phyloP scores from a whole-genome alignment of 1,140 invertebrate genomes.

The Tetragnatha versicolor region DNA sequence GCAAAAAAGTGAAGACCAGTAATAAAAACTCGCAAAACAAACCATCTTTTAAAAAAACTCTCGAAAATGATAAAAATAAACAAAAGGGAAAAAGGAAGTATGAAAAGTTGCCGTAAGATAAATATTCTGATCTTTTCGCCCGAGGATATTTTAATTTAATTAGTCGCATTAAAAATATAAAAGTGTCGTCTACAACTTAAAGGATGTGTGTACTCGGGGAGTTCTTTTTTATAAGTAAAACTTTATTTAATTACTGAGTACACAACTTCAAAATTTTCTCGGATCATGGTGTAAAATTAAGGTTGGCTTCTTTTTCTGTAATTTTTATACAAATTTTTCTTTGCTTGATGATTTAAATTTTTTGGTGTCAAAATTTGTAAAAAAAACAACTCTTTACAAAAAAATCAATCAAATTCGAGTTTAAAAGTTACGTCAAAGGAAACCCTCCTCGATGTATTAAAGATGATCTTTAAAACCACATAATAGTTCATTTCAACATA shows the following conservation, averaged over 20 bases:
- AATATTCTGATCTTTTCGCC: conserved; percentile 4
- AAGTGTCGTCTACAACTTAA: not conserved
- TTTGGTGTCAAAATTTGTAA: no score
- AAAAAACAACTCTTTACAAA: no score
- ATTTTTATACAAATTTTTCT: no score
- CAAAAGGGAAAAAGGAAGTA: not conserved
- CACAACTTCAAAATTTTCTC: no score
- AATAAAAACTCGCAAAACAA: not conserved
- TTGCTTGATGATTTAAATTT: no score
- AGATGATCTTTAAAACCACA: no score
- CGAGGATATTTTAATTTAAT: conserved; percentile 21
- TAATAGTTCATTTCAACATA: no score
- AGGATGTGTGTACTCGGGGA: not conserved
- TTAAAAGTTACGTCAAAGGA: no score
- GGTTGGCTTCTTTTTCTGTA: no score
- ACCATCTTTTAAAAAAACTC: not conserved
- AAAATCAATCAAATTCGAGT: no score
- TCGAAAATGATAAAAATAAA: conserved; percentile 8
- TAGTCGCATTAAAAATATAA: conserved; percentile 1
- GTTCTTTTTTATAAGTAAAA: not conserved
- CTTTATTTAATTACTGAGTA: conserved; percentile 9
- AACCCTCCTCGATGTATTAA: no score
- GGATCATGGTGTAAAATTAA: no score
- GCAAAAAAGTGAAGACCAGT: conserved; percentile 12
- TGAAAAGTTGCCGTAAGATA: conserved; percentile 18